Conservation (phyloP, 2,113 vertebrate genomes). For the Numida meleagris region DNA sequence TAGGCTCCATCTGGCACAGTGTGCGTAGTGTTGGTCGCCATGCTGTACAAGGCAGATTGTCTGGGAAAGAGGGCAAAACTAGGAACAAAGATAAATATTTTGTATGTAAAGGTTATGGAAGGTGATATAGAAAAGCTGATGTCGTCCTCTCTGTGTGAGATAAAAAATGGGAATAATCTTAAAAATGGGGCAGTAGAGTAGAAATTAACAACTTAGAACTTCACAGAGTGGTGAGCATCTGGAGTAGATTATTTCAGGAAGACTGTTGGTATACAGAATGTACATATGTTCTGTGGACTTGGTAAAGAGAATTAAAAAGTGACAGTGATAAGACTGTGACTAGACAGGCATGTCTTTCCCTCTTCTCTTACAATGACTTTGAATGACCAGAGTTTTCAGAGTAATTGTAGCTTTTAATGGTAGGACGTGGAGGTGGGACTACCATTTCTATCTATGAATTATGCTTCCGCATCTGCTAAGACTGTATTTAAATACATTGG, state of each 20-base stretch:
- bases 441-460: background rate
- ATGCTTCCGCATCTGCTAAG: background rate
- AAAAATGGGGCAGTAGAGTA: background rate
- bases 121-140: background rate
- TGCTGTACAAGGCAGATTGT: constrained; percentile 49
- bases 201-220: background rate
- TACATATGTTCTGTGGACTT: background rate
- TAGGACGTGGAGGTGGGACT: background rate
- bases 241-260: background rate
- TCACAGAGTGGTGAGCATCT: background rate
- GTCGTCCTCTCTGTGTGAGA: background rate
- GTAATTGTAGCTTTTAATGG: background rate
- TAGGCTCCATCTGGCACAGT: constrained; percentile 70
- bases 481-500: background rate
- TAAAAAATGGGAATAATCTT: background rate
- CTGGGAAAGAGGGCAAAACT: background rate
- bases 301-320: background rate
- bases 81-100: background rate
- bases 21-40: constrained; percentile 23
- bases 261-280: background rate
- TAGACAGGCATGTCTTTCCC: background rate
- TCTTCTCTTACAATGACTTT: background rate
- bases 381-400: background rate
- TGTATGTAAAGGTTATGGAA: background rate
- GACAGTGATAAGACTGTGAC: background rate